Evolutionary conservation across 2,113 vertebrate genomes (phyloP), one percentile per base, ranked within the genome.

Genomic region (Etheostoma spectabile): DNA sequence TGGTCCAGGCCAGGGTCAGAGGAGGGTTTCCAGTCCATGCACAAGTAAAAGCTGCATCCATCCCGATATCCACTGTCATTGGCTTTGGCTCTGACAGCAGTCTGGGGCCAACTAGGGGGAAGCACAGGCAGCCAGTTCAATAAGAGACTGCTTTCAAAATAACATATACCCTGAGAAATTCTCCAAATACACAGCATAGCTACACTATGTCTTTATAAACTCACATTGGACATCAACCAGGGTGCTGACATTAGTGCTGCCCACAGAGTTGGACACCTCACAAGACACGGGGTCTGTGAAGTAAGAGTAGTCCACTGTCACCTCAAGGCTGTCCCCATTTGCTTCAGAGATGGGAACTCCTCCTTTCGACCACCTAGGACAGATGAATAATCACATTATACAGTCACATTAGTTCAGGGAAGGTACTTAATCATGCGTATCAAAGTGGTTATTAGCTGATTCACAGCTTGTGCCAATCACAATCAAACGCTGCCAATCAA

Each of bases 231-330:
- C 97, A 14, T 98, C 96, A 49, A 97, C 95, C 55, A 96, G 94
- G 0, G 96, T 97, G 95, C 96, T 98, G 88, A 97, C 95, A 56
- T 98, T 98, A 86, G 96, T 96, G 89, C 95, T 97, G 18, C 97
- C 97, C 79, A 97, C 96, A 0, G 95, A 96, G 81, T 98, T 98
- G 88, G 96, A 96, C 87, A 97, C 97, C 82, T 97, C 96, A 4
- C 97, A 98, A 77, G 97, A 98, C 79, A 98, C 95, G 0, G 97
- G 97, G 64, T 97, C 96, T 0, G 96, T 98, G 92, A 97, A 96
- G 87, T 97, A 97, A 0, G 97, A 97, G 86, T 96, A 92, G 52
- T 98, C 97, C 13, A 96, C 97, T 0, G 95, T 95, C 56, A 96
- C 95, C 85, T 97, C 97, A 27, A 97, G 93, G 75, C 94, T 96